Evolutionary conservation across 2,888 invertebrate species (phyloP), one percentile per base, ranked within the genome.

Genomic region (Horisme vitalbata): DNA sequence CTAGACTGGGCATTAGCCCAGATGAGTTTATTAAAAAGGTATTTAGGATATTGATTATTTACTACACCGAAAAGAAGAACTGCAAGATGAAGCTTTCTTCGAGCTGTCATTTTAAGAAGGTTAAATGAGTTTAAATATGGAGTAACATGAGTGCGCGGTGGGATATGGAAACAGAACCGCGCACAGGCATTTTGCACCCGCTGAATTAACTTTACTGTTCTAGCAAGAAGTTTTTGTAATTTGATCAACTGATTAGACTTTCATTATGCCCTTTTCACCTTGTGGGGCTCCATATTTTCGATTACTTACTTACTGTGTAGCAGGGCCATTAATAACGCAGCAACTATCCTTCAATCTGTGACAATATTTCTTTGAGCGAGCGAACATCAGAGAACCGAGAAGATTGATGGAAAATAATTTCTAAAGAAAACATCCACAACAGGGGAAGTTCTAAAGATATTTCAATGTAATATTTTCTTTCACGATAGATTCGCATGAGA

Each of bases 251-350:
- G 41, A 5, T 18, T 12, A 8, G 4, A 11, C 1, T 5, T 32
- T 3, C 27, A 34, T 34, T 35, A 34, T 35, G 28, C 3, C 35
- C n/a, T 23, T 13, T 23, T 30, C 30, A 21, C 35, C 28, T 18
- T 11, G 35, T 23, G 30, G 23, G 35, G 41, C 35, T 43, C 30
- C 43, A 30, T 14, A 43, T 35, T 35, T 43, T 43, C 43, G 43
- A 43, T 41, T 41, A 34, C 21, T 33, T 12, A 14, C 27, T 27
- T 28, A 28, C 9, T 43, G 18, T 2, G 6, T 5, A 5, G 2
- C 21, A 35, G 10, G 10, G 21, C 30, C 23, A 30, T 43, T 43
- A 28, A 35, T 43, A 35, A 43, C 23, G 21, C 4, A 20, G 32
- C 15, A 33, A 41, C 41, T 33, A 15, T 15, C 26, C 9, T 12